Percentiles rank a stretch among this genome's conserved stretches.
Evolutionary conservation across 2,888 invertebrate species (phyloP).

Genomic region (Molanna angustata): DNA sequence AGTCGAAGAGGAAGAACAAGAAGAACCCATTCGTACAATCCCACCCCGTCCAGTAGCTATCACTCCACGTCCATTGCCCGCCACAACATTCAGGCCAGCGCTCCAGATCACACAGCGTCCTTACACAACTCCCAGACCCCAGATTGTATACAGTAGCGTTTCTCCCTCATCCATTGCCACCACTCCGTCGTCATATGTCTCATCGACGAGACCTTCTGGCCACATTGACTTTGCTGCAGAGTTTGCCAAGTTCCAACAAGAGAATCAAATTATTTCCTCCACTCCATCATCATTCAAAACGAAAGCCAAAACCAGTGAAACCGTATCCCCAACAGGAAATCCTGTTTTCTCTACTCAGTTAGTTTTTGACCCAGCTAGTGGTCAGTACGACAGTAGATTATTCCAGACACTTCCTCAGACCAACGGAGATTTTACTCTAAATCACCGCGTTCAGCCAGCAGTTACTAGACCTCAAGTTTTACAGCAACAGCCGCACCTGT

Average conservation of each 20-base stretch:
- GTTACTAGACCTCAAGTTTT: constrained; percentile 55
- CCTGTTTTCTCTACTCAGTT: constrained; percentile 77
- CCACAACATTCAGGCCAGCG: constrained; percentile 66
- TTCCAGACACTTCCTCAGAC: constrained; percentile 74
- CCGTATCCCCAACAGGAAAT: constrained; percentile 50
- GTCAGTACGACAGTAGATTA: constrained; percentile 75
- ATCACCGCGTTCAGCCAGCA: constrained; percentile 72
- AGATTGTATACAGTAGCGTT: constrained; percentile 32
- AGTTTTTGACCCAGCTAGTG: constrained; percentile 72
- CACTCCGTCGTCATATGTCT: constrained; percentile 41
- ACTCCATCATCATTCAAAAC: constrained; percentile 49
- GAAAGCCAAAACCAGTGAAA: constrained; percentile 43
- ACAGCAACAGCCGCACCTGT: constrained; percentile 52
- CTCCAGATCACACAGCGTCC: constrained; percentile 61
- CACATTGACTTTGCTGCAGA: constrained; percentile 70
- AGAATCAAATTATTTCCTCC: constrained; percentile 58
- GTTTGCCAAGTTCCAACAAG: constrained; percentile 70
- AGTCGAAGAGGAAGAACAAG: constrained; percentile 58
- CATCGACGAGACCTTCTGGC: constrained; percentile 39
- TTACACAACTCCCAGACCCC: constrained; percentile 38
- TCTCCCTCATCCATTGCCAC: constrained; percentile 36
- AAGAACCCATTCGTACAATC: constrained; percentile 53
- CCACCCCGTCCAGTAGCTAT: constrained; percentile 55
- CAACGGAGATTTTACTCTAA: constrained; percentile 67
- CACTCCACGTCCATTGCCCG: constrained; percentile 53